Conservation (phyloP, 2,888 invertebrate genomes). For the Chrysotoxum bicinctum region DNA sequence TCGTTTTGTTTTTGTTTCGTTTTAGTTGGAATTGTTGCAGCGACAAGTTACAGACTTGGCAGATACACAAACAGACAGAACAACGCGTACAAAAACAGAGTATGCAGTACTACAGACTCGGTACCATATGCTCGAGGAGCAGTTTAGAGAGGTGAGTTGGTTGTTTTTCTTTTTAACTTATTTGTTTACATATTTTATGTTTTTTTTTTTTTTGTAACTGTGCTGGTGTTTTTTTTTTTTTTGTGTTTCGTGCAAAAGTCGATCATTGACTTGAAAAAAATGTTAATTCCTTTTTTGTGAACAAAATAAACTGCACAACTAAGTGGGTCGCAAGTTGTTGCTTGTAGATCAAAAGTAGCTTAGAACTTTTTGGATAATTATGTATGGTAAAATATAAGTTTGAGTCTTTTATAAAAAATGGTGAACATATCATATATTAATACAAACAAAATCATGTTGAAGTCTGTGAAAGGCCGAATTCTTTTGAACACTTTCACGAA, state of each 20-base stretch:
- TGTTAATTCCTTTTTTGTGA: background rate
- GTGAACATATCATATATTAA: too few relatives aligned
- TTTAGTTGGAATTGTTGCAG: conserved; percentile 94
- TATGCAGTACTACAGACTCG: conserved; percentile 95
- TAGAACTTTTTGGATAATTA: too few relatives aligned
- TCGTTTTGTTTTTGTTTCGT: conserved; percentile 74
- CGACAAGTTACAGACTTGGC: conserved; percentile 94
- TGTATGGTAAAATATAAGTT: too few relatives aligned
- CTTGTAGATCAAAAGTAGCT: too few relatives aligned
- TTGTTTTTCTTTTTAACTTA: background rate
- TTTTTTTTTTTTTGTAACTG: background rate
- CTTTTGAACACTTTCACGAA: too few relatives aligned
- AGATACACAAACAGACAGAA: conserved; percentile 94
- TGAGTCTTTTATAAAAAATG: too few relatives aligned
- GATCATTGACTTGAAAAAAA: conserved; percentile 23
- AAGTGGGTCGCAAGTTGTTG: too few relatives aligned
- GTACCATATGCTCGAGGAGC: conserved; percentile 95
- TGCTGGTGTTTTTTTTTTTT: conserved; percentile 2
- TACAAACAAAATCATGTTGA: too few relatives aligned
- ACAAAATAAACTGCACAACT: too few relatives aligned
- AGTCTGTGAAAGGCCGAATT: too few relatives aligned
- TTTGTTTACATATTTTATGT: conserved; percentile 18
- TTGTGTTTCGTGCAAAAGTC: conserved; percentile 24
- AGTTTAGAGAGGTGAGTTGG: conserved; percentile 85
- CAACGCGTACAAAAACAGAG: conserved; percentile 94